Conservation (phyloP, 1,140 invertebrate species). For the Limonius californicus region DNA sequence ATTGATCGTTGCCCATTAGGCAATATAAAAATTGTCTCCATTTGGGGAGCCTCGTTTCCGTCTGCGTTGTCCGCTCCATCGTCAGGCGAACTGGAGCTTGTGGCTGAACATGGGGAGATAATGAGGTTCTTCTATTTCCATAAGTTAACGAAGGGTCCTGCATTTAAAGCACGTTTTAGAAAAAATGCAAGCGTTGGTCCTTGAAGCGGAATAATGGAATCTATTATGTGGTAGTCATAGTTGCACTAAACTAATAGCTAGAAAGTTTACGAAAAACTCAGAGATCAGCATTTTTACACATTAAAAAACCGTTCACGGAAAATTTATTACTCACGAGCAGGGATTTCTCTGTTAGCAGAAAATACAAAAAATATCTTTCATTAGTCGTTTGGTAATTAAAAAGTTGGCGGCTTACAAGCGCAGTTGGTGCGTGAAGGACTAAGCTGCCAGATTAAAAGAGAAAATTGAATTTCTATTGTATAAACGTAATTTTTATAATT, state of each 20-base stretch:
- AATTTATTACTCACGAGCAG: background rate
- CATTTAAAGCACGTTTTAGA: background rate
- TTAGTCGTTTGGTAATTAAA: too few relatives aligned
- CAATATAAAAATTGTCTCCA: conserved; percentile 78
- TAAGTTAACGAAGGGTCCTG: conserved; percentile 37
- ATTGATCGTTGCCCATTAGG: conserved; percentile 72
- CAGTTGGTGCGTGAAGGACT: too few relatives aligned
- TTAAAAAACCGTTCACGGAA: background rate
- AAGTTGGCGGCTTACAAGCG: too few relatives aligned
- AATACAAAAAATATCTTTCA: too few relatives aligned
- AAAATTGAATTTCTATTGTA: too few relatives aligned
- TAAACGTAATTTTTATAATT: too few relatives aligned
- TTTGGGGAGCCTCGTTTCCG: conserved; percentile 65
- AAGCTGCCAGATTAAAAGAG: too few relatives aligned
- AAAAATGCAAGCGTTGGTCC: background rate
- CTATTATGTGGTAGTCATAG: too few relatives aligned
- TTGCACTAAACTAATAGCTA: too few relatives aligned
- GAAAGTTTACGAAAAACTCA: background rate
- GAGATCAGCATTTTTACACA: background rate
- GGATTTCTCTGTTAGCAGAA: too few relatives aligned
- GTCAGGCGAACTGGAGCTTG: conserved; percentile 53
- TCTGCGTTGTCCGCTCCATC: conserved; percentile 78
- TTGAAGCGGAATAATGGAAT: too few relatives aligned
- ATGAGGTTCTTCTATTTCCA: conserved; percentile 34
- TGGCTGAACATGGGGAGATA: conserved; percentile 28